These are phyloP conservation scores for Atopsyche davidsoni DNA, from an alignment of 1,140 invertebrate species.

Conservation along the genomic window DNA sequence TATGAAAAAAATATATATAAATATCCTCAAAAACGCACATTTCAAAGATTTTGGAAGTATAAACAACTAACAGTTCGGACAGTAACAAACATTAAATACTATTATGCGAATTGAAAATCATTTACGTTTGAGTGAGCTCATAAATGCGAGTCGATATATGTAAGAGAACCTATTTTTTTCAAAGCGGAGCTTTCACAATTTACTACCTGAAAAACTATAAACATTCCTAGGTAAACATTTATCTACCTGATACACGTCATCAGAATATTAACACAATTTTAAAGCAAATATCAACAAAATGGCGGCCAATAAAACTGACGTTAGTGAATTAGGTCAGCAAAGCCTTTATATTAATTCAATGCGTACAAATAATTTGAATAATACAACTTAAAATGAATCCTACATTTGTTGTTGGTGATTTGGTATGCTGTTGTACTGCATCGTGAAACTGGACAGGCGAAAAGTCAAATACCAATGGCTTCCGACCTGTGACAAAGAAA, in stretches of 20 bases:
- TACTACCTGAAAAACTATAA: slow-evolving; percentile 4
- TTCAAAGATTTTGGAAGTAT: too few species aligned
- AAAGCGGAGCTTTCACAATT: too few species aligned
- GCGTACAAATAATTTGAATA: slow-evolving; percentile 16
- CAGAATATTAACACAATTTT: slow-evolving; percentile 14
- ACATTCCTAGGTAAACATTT: neutral
- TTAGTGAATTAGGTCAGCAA: slow-evolving; percentile 16
- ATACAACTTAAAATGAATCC: slow-evolving; percentile 30
- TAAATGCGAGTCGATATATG: too few species aligned
- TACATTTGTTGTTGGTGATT: slow-evolving; percentile 47
- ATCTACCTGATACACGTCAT: slow-evolving; percentile 15
- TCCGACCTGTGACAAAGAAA: slow-evolving; percentile 40
- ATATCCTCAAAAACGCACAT: too few species aligned
- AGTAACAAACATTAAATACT: too few species aligned
- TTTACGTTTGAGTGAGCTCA: too few species aligned
- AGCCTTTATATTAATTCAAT: slow-evolving; percentile 7
- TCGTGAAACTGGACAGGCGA: slow-evolving; percentile 34
- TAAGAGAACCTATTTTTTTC: neutral
- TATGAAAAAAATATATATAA: too few species aligned
- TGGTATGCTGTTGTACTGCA: slow-evolving; percentile 49
- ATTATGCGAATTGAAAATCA: too few species aligned
- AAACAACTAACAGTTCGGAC: too few species aligned
- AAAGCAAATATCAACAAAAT: slow-evolving; percentile 44
- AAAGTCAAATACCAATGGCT: slow-evolving; percentile 40
- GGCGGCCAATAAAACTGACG: slow-evolving; percentile 35